Evolutionary conservation across 2,797 vertebrate species (phyloP), one percentile per base, ranked within the genome.

Genomic region (Nyctalus aviator): DNA sequence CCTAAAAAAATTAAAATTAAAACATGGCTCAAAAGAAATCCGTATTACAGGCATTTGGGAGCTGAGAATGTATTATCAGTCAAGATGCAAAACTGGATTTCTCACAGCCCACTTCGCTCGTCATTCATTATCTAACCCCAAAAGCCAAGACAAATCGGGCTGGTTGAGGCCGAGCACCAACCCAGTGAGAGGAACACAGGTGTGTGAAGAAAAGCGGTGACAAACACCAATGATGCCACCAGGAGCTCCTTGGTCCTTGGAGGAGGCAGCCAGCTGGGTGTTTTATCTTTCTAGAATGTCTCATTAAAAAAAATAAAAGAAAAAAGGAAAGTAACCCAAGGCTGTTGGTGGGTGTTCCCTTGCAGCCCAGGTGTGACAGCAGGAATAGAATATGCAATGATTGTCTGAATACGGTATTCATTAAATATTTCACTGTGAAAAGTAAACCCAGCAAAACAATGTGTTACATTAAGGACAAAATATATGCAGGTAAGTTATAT

Each of bases 231-330:
- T 25, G 78, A 81, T 73, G 73, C 10, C 44, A 50, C 84, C 50
- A 85, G 79, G 30, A 76, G 79, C 55, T 81, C 48, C 0, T 0
- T 3, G 1, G 75, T 68, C 94, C 94, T 78, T 35, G 1, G 32
- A 0, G 35, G 59, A 88, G 35, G 32, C 93, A n/a, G 75, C 55
- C 35, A 94, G 35, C 73, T 82, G 91, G 91, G 79, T 8, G 1
- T 85, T 92, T 95, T n/a, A 68, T 71, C 89, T 84, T 94, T 84
- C 62, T 83, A 53, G 46, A 89, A 68, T 12, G 35, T 55, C 41
- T 81, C 41, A n/a, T 72, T 92, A 1, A 53, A 85, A 83, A 46
- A 44, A 77, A 32, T 11, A 7, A 15, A 25, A 68, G n/a, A 57
- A 3, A 12, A 12, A 14, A 62, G 30, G 46, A 23, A 57, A 35